These are phyloP conservation scores for Regulus satrapa DNA, from an alignment of 2,113 vertebrate species.

Conservation along the genomic window DNA sequence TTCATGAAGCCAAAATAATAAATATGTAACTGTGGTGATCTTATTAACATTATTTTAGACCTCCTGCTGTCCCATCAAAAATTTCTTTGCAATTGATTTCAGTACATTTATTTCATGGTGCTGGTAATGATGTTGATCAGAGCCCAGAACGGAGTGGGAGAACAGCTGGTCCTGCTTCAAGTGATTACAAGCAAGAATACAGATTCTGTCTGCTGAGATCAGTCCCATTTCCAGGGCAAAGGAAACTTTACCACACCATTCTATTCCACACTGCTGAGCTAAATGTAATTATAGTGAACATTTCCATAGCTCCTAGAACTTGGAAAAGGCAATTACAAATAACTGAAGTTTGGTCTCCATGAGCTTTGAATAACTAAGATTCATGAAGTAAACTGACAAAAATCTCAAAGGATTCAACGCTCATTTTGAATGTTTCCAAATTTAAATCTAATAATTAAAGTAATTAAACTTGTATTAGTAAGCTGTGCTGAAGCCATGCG, in stretches of 20 bases:
- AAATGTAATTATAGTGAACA: not conserved
- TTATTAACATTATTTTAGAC: not conserved
- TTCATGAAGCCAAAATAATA: not conserved
- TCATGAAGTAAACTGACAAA: not conserved
- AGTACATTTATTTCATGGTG: not conserved
- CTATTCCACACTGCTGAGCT: not conserved
- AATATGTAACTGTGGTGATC: not conserved
- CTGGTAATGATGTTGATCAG: not conserved
- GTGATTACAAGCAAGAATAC: not conserved
- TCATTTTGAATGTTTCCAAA: not conserved
- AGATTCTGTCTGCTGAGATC: not conserved
- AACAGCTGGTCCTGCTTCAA: not conserved
- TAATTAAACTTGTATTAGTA: slow-evolving; percentile 34
- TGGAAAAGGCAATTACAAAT: not conserved
- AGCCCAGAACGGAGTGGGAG: not conserved
- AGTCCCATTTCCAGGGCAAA: not conserved
- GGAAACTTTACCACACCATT: not conserved
- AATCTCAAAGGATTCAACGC: not conserved
- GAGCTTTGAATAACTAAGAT: not conserved
- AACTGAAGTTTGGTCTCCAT: not conserved
- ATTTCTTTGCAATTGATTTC: not conserved
- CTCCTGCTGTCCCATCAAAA: not conserved
- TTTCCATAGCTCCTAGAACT: not conserved
- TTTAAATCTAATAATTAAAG: slow-evolving; percentile 33
- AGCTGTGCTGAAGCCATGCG: not conserved